These are phyloP conservation scores for Myotis findleyi DNA, from an alignment of 2,797 vertebrate species.

Conservation along the genomic window DNA sequence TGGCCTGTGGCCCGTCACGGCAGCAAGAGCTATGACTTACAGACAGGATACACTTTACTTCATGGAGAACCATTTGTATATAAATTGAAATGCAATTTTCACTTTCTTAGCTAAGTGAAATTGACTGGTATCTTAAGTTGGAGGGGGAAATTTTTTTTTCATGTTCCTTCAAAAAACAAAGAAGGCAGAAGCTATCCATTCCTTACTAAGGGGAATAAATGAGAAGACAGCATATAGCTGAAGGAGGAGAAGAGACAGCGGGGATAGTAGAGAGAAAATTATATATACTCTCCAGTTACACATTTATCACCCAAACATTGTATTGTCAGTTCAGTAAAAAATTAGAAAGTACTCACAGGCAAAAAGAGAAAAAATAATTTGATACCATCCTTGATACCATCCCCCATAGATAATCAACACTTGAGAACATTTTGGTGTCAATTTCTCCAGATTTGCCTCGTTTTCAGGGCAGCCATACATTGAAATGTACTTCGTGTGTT, in stretches of 20 bases:
- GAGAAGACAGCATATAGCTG: not conserved
- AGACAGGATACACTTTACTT: not conserved
- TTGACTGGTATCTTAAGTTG: not conserved
- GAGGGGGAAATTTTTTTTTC: not conserved
- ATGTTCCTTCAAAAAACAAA: constrained; percentile 16
- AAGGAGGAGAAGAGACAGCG: not conserved
- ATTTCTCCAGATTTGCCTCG: not conserved
- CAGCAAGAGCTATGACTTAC: not conserved
- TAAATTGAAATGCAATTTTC: not conserved
- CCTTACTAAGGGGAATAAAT: not conserved
- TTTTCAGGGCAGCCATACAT: not conserved
- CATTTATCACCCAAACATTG: not conserved
- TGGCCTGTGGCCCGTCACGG: not conserved
- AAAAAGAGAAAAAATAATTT: not conserved
- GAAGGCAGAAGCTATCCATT: not conserved
- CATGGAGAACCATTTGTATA: not conserved
- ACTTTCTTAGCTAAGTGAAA: constrained; percentile 23
- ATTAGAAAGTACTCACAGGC: not conserved
- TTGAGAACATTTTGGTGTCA: not conserved
- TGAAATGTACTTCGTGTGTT: not conserved
- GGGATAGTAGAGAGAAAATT: not conserved
- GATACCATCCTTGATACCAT: not conserved
- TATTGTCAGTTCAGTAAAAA: not conserved
- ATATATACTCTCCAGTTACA: not conserved
- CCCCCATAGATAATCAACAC: not conserved